Base-by-base conservation (phyloP, 2,888 invertebrate species). In the Mythimna ferrago region DNA sequence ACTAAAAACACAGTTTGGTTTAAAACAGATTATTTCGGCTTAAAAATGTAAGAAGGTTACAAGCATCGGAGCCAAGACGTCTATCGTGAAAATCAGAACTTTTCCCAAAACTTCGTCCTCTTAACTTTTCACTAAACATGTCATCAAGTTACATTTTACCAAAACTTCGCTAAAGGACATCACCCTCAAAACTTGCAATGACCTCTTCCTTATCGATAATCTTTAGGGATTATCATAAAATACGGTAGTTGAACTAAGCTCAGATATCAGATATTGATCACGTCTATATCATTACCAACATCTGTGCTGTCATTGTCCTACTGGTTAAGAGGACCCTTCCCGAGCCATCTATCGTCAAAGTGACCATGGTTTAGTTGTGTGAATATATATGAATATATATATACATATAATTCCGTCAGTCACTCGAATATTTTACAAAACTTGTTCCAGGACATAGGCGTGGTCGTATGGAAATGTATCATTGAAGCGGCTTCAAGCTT, bases 181-280 rank as follows among this genome's bases (percentile, higher is more conserved):
- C 51, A 11, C 32, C 14, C n/a, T 11, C 2, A 14, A 61, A 66
- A 74, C 75, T 74, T 66, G 11, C 10, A 57, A 64, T 4, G 41
- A 65, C 35, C 26, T 38, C 26, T 66, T 56, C 32, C 53, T 53
- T 70, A 26, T 38, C 69, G 56, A 78, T 64, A 77, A 82, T 82
- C 60, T 41, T 51, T 9, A 41, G 26, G 21, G 41, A 56, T 82
- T 82, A 73, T 64, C 56, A 66, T 79, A 85, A 83, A 85, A 68
- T 61, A 71, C 41, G 53, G 64, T 38, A 19, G 4, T n/a, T 32
- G 54, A 57, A 69, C 58, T 69, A 35, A 61, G 76, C 60, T 76
- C 19, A 48, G 73, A 70, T 76, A 65, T 65, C 68, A 74, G 32
- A 66, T 69, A 74, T 63, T 69, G 76, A 58, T 73, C 86, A 83